These are phyloP conservation scores for Lissonota sp. DNA, from an alignment of 2,888 invertebrate genomes.

Conservation along the genomic window DNA sequence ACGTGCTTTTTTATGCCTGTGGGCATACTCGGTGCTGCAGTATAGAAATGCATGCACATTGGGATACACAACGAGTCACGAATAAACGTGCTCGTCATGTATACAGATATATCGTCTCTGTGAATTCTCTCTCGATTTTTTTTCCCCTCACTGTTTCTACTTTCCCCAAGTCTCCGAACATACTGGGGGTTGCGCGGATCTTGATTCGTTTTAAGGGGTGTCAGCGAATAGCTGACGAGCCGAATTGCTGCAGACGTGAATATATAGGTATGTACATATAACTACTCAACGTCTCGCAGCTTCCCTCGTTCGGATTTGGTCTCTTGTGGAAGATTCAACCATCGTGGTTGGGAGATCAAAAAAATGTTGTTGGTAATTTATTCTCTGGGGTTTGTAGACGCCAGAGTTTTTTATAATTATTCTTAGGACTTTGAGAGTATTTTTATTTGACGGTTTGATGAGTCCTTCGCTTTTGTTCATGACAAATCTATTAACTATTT, in stretches of 20 bases:
- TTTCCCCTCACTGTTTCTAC: constrained; percentile 15
- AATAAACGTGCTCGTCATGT: constrained; percentile 38
- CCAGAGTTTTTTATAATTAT: neutral
- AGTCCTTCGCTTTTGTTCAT: too few species aligned
- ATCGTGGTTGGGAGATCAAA: neutral
- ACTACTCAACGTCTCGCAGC: constrained; percentile 17
- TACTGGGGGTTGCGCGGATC: constrained; percentile 43
- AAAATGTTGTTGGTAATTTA: neutral
- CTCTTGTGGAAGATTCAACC: neutral
- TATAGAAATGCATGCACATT: neutral
- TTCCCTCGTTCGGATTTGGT: constrained; percentile 48
- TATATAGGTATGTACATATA: too few species aligned
- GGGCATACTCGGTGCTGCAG: too few species aligned
- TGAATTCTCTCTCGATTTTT: constrained; percentile 44
- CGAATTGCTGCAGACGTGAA: constrained; percentile 51
- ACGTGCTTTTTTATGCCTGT: too few species aligned
- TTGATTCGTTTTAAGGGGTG: constrained; percentile 62
- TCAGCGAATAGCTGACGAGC: constrained; percentile 35
- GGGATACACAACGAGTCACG: constrained; percentile 38
- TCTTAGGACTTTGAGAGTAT: neutral
- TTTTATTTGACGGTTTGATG: too few species aligned
- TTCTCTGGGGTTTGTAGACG: neutral
- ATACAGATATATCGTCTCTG: constrained; percentile 21
- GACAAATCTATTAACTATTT: neutral
- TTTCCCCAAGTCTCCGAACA: neutral